A percentile compares a stretch with the other conserved stretches of the same genome.
Evolutionary conservation across 53 echinoderm and acorn worm genomes (phyloP).

Genomic region (Mesocentrotus franciscanus): DNA sequence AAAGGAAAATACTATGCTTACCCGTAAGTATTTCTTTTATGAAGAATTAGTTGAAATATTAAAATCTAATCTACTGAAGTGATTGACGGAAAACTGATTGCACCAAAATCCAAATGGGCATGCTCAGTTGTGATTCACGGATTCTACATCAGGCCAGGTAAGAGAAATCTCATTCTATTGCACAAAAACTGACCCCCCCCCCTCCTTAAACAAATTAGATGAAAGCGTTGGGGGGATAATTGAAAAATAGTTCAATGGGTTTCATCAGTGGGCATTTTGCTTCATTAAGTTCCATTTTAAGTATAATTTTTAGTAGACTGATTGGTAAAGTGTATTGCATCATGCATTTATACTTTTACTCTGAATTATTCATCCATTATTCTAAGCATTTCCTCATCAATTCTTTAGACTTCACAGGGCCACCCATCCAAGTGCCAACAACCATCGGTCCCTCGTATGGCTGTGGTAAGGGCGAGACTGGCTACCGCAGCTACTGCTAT

Average conservation of each 20-base stretch:
- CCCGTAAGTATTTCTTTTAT: too few relatives aligned
- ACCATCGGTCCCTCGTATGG: constrained; percentile 40
- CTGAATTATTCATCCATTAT: neutral
- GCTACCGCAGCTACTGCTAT: constrained; percentile 52
- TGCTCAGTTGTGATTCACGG: too few relatives aligned
- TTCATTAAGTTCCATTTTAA: neutral
- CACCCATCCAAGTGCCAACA: neutral
- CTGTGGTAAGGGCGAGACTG: constrained; percentile 31
- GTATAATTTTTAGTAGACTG: neutral
- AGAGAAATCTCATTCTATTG: too few relatives aligned
- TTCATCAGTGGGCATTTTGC: neutral
- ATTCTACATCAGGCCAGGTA: too few relatives aligned
- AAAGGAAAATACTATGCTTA: too few relatives aligned
- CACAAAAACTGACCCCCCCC: too few relatives aligned
- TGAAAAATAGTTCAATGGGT: neutral
- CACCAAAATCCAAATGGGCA: too few relatives aligned
- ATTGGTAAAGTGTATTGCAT: neutral
- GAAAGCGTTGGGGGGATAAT: too few relatives aligned
- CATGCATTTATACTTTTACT: neutral
- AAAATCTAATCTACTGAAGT: too few relatives aligned
- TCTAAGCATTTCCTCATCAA: neutral
- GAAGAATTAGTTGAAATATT: too few relatives aligned
- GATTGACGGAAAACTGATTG: too few relatives aligned
- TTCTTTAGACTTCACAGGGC: constrained; percentile 53
- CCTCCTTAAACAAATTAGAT: neutral